These are phyloP conservation scores for Bergia puertoricense DNA, from an alignment of 92 coral and sea anemone species.

Conservation along the genomic window DNA sequence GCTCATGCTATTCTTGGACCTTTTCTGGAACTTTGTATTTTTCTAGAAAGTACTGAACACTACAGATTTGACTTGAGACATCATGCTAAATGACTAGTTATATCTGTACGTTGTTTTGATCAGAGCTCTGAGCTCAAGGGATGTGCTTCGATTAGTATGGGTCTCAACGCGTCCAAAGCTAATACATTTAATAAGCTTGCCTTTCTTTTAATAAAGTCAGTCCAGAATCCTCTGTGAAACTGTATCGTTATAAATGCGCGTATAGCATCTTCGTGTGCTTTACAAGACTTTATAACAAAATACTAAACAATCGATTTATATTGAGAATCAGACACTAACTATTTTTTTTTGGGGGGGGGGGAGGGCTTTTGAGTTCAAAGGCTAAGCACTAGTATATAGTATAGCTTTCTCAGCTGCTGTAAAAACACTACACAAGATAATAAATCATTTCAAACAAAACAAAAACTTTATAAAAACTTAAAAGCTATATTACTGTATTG, in stretches of 20 bases:
- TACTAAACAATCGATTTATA: not conserved
- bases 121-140: not conserved
- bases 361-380: conserved; percentile 7
- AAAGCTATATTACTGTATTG: not conserved
- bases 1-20: not conserved
- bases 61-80: too few species aligned
- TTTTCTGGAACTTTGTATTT: not conserved
- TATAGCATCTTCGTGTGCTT: not conserved
- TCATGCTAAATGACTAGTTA: not conserved
- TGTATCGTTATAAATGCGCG: not conserved
- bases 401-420: not conserved
- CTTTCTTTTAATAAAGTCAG: not conserved
- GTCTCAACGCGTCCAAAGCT: not conserved
- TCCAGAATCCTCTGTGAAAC: conserved; percentile 9
- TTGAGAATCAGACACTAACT: not conserved
- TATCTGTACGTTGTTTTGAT: not conserved
- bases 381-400: not conserved
- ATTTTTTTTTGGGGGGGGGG: not conserved
- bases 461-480: not conserved
- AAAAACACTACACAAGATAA: not conserved
- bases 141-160: not conserved
- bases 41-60: not conserved
- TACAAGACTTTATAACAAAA: not conserved
- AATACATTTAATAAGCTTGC: not conserved
- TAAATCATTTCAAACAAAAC: not conserved